Base-by-base conservation (phyloP, 2,888 invertebrate species). In the Drosophila peninsularis region DNA sequence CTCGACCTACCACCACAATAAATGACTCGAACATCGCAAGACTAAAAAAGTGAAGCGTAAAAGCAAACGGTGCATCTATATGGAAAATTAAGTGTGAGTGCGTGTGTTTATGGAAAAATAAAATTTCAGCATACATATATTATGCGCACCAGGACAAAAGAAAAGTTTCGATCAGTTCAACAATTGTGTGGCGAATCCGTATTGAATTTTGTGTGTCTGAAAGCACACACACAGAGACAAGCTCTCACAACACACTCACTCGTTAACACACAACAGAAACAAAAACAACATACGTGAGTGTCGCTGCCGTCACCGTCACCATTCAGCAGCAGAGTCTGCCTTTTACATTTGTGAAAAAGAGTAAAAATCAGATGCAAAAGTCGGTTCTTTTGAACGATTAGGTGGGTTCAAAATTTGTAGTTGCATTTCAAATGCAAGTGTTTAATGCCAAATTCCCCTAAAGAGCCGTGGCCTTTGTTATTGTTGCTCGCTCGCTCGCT, bases 1-100 rank as follows among this genome's bases (percentile, higher is more conserved):
- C 14, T 68, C 68, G 68, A 67, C 68, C 17, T 17, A 55, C 68
- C 68, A 19, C 68, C 68, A 68, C 69, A 69, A 32, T 45, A 37
- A 37, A 49, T 41, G n/a, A 2, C 45, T 50, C 32, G 62, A 67
- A 57, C 61, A 75, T 75, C 76, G 75, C 55, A 57, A 73, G 75
- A 60, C 39, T 63, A 86, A 82, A 82, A 83, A 87, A 83, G 83
- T 87, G 83, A 83, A 87, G 87, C 84, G 87, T 87, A 87, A 79
- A 86, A 86, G 63, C 67, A 74, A 81, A 76, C 78, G 75, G 79
- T 68, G 65, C 62, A 76, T 69, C 69, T 69, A 78, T 64, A 71
- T 77, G 80, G 68, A 80, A 82, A 81, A 80, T 66, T 80, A 67
- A 78, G 71, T 82, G 82, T 82, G 82, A 73, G 76, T 77, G 78